Percentiles rank a stretch among this genome's conserved stretches.
phyloP scores from a whole-genome alignment of 2,113 vertebrate genomes.

The Anolis sagrei region DNA sequence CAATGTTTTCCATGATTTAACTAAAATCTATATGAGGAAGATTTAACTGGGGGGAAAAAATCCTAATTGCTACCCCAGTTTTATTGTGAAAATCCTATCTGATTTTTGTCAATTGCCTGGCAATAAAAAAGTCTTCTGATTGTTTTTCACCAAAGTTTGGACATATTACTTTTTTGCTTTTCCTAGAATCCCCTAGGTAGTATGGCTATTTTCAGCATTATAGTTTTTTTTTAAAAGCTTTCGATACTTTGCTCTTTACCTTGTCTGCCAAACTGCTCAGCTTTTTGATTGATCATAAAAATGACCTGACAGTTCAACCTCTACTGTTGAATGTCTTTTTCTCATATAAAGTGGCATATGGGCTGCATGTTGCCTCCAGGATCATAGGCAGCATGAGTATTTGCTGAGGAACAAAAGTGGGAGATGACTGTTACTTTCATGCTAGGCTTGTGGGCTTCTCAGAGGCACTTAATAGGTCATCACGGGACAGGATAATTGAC shows the following conservation, averaged over 20 bases:
- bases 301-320: background rate
- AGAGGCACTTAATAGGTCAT: background rate
- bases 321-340: background rate
- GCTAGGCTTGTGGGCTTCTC: background rate
- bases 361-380: background rate
- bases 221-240: background rate
- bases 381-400: background rate
- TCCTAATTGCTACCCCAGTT: background rate
- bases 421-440: background rate
- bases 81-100: background rate
- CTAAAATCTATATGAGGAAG: background rate
- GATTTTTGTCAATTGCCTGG: background rate
- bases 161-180: background rate
- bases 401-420: background rate
- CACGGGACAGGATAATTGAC: background rate
- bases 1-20: background rate
- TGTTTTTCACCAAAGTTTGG: background rate
- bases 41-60: background rate
- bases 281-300: background rate
- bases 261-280: background rate
- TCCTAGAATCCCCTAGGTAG: background rate
- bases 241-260: too few relatives aligned
- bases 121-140: background rate
- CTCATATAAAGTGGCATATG: background rate
- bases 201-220: too few relatives aligned